phyloP scores from a whole-genome alignment of 2,113 vertebrate genomes.

The Sturnira hondurensis region DNA sequence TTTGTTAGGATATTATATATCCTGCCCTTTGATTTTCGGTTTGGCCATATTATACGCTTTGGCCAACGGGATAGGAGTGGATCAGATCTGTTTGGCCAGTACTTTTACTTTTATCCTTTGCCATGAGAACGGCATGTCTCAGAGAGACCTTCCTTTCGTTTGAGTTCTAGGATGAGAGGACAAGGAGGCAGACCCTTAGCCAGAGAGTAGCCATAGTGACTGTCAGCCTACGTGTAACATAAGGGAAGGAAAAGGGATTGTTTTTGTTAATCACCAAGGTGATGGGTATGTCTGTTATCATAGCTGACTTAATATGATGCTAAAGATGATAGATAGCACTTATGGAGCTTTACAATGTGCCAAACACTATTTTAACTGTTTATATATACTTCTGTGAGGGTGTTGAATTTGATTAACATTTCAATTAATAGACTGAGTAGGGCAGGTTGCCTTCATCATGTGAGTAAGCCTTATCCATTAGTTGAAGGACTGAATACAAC shows the following conservation, averaged over 20 bases:
- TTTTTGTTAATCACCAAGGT: neutral
- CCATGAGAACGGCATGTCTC: neutral
- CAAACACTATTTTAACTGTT: neutral
- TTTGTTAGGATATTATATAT: neutral
- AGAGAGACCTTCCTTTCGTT: neutral
- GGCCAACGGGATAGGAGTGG: neutral
- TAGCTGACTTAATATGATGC: neutral
- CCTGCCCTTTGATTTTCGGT: neutral
- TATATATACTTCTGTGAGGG: neutral
- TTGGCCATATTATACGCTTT: neutral
- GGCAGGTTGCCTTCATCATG: neutral
- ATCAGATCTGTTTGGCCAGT: neutral
- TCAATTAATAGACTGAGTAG: neutral
- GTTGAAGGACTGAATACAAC: neutral
- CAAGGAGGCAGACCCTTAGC: neutral
- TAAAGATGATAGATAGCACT: neutral
- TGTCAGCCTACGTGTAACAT: neutral
- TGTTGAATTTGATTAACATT: neutral
- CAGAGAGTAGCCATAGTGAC: neutral
- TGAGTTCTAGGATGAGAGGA: neutral
- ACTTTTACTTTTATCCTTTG: neutral
- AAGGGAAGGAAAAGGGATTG: neutral
- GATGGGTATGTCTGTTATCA: neutral
- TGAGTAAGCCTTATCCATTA: neutral
- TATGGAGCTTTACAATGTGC: neutral